Conservation (phyloP, 2,113 vertebrate genomes). For the Xiphophorus hellerii region DNA sequence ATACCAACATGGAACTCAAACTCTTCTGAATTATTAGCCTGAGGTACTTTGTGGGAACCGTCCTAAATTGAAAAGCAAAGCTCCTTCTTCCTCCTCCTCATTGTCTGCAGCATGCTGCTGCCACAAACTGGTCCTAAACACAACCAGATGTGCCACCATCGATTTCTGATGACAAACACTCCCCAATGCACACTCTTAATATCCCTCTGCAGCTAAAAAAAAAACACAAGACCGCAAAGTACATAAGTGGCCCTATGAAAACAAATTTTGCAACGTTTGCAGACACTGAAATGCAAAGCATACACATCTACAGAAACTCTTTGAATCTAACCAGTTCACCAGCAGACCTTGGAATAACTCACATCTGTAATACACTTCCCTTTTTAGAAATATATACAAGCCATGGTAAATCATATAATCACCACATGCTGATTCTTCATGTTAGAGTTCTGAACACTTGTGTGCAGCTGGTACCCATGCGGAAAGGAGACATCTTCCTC, state of each 20-base stretch:
- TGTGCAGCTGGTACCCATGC: not conserved
- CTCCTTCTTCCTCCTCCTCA: slow-evolving; percentile 52
- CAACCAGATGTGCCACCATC: slow-evolving; percentile 78
- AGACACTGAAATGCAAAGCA: slow-evolving; percentile 6
- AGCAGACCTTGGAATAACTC: slow-evolving; percentile 57
- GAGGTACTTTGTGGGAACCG: slow-evolving; percentile 71
- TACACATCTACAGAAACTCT: slow-evolving; percentile 18
- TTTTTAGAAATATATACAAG: slow-evolving; percentile 50
- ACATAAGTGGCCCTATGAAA: slow-evolving; percentile 23
- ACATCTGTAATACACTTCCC: slow-evolving; percentile 45
- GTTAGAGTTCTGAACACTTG: slow-evolving; percentile 17
- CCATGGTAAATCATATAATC: slow-evolving; percentile 50
- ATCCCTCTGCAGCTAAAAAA: slow-evolving; percentile 18
- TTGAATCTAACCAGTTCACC: slow-evolving; percentile 46
- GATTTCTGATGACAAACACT: slow-evolving; percentile 62
- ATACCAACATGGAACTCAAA: slow-evolving; percentile 24
- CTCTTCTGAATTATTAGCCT: slow-evolving; percentile 34
- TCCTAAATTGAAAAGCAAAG: slow-evolving; percentile 74
- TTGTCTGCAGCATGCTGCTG: slow-evolving; percentile 73
- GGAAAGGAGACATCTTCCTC: slow-evolving; percentile 6
- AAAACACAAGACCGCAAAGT: slow-evolving; percentile 50
- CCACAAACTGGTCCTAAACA: slow-evolving; percentile 72
- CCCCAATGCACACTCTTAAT: slow-evolving; percentile 60
- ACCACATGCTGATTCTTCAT: slow-evolving; percentile 16
- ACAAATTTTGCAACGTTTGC: slow-evolving; percentile 28